Base-by-base conservation (phyloP, 2,113 vertebrate genomes). In the Callithrix jacchus region DNA sequence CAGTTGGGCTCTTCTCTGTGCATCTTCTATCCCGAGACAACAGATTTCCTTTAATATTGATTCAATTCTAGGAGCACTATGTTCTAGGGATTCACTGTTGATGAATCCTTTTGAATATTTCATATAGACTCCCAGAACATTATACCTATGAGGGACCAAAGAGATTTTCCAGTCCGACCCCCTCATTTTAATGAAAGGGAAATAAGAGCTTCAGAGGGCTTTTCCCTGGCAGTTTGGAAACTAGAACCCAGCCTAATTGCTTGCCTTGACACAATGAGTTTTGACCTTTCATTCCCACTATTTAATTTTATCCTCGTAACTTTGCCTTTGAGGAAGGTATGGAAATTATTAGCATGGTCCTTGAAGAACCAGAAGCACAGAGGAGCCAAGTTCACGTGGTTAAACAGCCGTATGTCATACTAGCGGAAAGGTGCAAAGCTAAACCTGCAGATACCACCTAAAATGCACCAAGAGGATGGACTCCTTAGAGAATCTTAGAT, bases 121-220 rank as follows among this genome's bases (percentile, higher is more conserved):
- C 42, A 68, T 14, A 27, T 0, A 82, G 16, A 66, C 32, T 71
- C 74, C 81, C 2, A 25, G 70, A n/a, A 71, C 81, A 6, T 32
- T 18, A 35, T 0, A 45, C 45, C 52, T 94, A 5, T 61, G 16
- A 87, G 27, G 54, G 27, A 58, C n/a, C 54, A 58, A 73, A 49
- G 87, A 27, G 23, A 82, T 58, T n/a, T 68, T 83, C 61, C 25
- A 68, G 56, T 27, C 56, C 30, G 49, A 76, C 56, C 54, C 64
- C 66, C 54, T 91, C 49, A 61, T 93, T 96, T 92, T 74, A 87
- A 85, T 80, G 54, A 52, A 64, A 56, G 12, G 88, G 54, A 83
- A 87, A 58, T 16, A 17, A 70, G 61, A 61, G 18, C 64, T 52
- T 80, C 49, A 11, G 10, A 61, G 47, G 66, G 27, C 25, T 85